Evolutionary conservation across 2,113 vertebrate genomes (phyloP), one percentile per base, ranked within the genome.

Genomic region (Corythornis vintsioides): DNA sequence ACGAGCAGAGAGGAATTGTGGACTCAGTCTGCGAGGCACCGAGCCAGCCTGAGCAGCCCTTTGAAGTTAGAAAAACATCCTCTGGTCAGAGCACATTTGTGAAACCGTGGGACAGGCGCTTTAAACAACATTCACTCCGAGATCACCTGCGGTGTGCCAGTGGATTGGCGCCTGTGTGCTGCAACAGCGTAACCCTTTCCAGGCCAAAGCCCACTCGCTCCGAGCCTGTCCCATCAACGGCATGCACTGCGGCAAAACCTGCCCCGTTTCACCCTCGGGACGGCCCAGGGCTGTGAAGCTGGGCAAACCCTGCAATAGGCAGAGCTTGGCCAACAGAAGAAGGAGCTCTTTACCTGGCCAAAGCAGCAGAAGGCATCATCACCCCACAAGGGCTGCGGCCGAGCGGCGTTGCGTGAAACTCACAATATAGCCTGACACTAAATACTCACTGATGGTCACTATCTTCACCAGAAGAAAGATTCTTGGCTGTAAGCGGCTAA

Each of bases 41-140:
- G 19, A 95, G 97, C 96, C 96, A 97, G 95, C 64, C 91, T 26
- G 60, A 90, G 53, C 42, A 95, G 91, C 71, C 94, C 84, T 92
- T 95, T 93, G 95, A 95, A 96, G 92, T 95, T 95, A 95, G 94
- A 95, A 96, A 97, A 97, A 96, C 94, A 97, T 94, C 96, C 94
- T 97, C 92, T 91, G 57, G 87, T 92, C 88, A 84, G 85, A 95
- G 88, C 76, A 93, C 92, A 88, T 77, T 66, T 76, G 88, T 83
- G 89, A 94, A 95, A 77, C 92, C 43, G 85, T 40, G 93, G 94
- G 90, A 97, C 95, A 97, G 94, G 94, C 77, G 92, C 95, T 96
- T 95, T 95, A 95, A 97, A 97, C 93, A 97, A 97, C 97, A 95
- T 94, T 96, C 91, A 71, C 94, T 93, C 40, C 3, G 55, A 59